phyloP scores from a whole-genome alignment of 2,797 vertebrate genomes.

The Sylvilagus floridanus region DNA sequence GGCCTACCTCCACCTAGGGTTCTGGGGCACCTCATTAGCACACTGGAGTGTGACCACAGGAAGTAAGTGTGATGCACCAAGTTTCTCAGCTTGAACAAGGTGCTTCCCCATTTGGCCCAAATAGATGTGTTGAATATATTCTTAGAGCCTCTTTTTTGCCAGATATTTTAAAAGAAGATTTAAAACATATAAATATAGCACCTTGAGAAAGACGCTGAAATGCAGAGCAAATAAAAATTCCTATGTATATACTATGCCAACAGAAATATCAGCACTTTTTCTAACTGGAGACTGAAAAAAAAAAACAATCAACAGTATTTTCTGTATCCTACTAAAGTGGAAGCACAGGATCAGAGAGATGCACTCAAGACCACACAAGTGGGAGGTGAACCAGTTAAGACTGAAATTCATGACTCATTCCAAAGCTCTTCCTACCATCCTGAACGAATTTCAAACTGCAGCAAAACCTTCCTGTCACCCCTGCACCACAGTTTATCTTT shows the following conservation, averaged over 20 bases:
- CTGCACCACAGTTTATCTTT: not conserved
- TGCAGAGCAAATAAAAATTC: slow-evolving; percentile 64
- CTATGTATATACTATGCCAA: not conserved
- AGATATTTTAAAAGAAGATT: slow-evolving; percentile 48
- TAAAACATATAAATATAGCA: slow-evolving; percentile 55
- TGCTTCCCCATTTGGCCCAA: not conserved
- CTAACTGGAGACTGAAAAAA: slow-evolving; percentile 2
- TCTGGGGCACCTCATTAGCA: not conserved
- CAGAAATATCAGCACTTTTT: slow-evolving; percentile 24
- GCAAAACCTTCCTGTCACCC: not conserved
- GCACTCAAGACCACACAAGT: not conserved
- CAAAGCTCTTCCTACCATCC: not conserved
- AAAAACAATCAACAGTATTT: not conserved
- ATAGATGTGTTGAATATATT: slow-evolving; percentile 32
- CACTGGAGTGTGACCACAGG: not conserved
- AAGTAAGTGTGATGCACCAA: not conserved
- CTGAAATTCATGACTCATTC: not conserved
- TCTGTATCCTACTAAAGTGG: not conserved
- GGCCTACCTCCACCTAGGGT: not conserved
- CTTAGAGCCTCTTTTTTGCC: slow-evolving; percentile 41
- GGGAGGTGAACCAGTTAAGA: not conserved
- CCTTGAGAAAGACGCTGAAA: slow-evolving; percentile 51
- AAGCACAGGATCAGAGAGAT: not conserved
- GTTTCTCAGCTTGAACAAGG: slow-evolving; percentile 42
- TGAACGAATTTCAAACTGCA: not conserved